Evolutionary conservation across 2,888 invertebrate species (phyloP).

Genomic region (Smittia aterrima): DNA sequence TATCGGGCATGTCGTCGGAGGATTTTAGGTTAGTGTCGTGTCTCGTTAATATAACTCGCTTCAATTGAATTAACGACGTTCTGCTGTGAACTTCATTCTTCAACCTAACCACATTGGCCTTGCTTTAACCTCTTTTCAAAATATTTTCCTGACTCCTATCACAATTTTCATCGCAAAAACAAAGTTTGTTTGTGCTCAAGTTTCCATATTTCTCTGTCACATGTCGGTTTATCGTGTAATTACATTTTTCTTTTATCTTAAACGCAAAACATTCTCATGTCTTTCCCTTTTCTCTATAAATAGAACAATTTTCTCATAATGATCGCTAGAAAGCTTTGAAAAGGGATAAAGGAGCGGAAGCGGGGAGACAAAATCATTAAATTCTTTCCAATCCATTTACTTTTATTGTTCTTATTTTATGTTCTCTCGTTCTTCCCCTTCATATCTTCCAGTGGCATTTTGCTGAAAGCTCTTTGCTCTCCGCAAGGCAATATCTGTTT

Average conservation of each 20-base stretch:
- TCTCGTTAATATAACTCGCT: too few species aligned
- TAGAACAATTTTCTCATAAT: not conserved
- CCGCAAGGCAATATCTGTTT: not conserved
- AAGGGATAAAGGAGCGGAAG: not conserved
- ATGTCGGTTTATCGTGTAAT: not conserved
- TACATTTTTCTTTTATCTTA: not conserved
- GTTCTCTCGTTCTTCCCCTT: not conserved
- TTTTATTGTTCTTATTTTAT: slow-evolving; percentile 35
- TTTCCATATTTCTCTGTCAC: not conserved
- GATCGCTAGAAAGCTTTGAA: not conserved
- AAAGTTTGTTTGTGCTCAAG: not conserved
- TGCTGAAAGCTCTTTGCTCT: slow-evolving; percentile 1
- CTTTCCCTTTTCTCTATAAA: not conserved
- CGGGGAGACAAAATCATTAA: slow-evolving; percentile 28
- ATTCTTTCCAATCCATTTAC: slow-evolving; percentile 37
- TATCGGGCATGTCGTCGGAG: slow-evolving; percentile 93
- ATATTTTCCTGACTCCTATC: too few species aligned
- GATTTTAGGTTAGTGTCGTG: slow-evolving; percentile 66
- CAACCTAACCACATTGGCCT: too few species aligned
- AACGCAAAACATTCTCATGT: not conserved
- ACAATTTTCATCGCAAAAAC: not conserved
- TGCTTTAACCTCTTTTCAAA: too few species aligned
- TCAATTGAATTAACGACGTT: too few species aligned
- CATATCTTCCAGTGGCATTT: not conserved
- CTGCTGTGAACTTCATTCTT: too few species aligned